A percentile compares a stretch with the other conserved stretches of the same genome.
Conservation (phyloP, 2,888 invertebrate genomes). For the Pachymerium ferrugineum region DNA sequence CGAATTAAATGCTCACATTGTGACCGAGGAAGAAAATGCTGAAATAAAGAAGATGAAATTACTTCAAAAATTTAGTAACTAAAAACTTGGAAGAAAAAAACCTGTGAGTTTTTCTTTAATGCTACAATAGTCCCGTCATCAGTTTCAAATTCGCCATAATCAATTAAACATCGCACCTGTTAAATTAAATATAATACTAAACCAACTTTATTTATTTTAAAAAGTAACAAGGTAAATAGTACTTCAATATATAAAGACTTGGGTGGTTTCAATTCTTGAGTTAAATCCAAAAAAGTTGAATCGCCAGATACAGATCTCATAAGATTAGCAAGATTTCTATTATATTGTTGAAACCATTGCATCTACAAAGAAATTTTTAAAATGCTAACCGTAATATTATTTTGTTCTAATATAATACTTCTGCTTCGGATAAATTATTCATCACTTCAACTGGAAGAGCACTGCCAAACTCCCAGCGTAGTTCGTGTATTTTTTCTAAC, state of each 20-base stretch:
- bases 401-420: too few relatives aligned
- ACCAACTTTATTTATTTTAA: neutral
- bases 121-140: slow-evolving; percentile 86
- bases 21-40: slow-evolving; percentile 76
- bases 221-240: slow-evolving; percentile 46
- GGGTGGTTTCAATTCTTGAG: slow-evolving; percentile 80
- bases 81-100: slow-evolving; percentile 40
- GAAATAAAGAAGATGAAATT: slow-evolving; percentile 31
- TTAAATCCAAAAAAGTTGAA: slow-evolving; percentile 71
- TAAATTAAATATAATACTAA: slow-evolving; percentile 28
- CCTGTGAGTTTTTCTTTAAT: slow-evolving; percentile 80
- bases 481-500: slow-evolving; percentile 69
- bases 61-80: neutral
- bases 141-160: slow-evolving; percentile 90
- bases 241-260: slow-evolving; percentile 86
- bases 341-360: slow-evolving; percentile 84
- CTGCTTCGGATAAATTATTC: slow-evolving; percentile 69
- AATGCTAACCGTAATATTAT: neutral
- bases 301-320: slow-evolving; percentile 84
- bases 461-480: slow-evolving; percentile 94
- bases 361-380: slow-evolving; percentile 44
- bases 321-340: slow-evolving; percentile 74
- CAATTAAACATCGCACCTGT: slow-evolving; percentile 68
- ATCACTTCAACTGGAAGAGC: slow-evolving; percentile 80
- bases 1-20: slow-evolving; percentile 86